Evolutionary conservation across 2,113 vertebrate species (phyloP).

Genomic region (Daboia siamensis): DNA sequence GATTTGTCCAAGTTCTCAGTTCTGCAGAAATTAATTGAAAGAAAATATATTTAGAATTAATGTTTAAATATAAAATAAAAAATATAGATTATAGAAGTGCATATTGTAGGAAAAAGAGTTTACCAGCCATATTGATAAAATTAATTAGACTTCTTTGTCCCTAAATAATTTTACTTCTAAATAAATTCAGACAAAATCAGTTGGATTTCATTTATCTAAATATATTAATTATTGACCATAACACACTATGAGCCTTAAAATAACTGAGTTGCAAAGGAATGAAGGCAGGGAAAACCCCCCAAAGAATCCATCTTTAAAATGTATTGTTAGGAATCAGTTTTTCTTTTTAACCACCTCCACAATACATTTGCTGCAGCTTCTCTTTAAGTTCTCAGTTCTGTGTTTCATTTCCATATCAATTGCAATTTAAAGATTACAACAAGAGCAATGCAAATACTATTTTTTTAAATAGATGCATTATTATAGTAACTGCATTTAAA

Average conservation of each 20-base stretch:
- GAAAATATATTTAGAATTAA: background rate
- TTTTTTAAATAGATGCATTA: slow-evolving; percentile 53
- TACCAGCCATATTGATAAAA: background rate
- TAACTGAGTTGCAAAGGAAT: background rate
- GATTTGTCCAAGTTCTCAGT: background rate
- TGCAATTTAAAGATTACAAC: slow-evolving; percentile 40
- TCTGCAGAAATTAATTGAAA: background rate
- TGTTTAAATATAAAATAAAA: background rate
- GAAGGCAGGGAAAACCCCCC: background rate
- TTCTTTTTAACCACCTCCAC: background rate
- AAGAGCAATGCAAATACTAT: slow-evolving; percentile 41
- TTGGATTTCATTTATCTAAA: background rate
- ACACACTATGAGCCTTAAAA: background rate
- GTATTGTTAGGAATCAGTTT: background rate
- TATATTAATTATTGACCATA: background rate
- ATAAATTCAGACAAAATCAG: background rate
- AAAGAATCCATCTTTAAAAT: background rate
- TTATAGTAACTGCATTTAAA: slow-evolving; percentile 52
- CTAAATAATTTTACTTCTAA: background rate
- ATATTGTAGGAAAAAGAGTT: background rate
- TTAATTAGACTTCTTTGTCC: background rate
- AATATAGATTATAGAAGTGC: background rate
- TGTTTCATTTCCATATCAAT: slow-evolving; percentile 21
- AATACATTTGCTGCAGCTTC: background rate
- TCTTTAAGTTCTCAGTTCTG: background rate